phyloP scores from a whole-genome alignment of 2,888 invertebrate genomes.

The Aricia artaxerxes region DNA sequence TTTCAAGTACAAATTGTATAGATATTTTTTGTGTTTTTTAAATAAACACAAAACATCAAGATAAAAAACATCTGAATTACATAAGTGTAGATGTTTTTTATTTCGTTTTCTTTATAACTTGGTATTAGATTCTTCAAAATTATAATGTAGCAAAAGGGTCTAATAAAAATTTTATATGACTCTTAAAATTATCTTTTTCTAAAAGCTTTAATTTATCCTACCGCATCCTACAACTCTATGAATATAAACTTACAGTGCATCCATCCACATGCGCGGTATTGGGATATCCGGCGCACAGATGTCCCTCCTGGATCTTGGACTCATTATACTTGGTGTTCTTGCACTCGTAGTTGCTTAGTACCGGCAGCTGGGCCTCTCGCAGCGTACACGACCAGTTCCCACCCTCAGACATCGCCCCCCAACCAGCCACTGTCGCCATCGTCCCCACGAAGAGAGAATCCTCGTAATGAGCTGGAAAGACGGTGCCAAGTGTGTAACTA shows the following conservation, averaged over 20 bases:
- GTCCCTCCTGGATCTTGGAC: conserved; percentile 92
- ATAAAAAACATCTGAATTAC: too few species aligned
- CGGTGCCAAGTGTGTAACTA: not conserved
- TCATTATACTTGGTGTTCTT: conserved; percentile 88
- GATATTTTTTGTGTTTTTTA: too few species aligned
- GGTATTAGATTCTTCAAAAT: too few species aligned
- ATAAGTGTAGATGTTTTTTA: too few species aligned
- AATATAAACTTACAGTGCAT: conserved; percentile 83
- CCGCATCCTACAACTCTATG: not conserved
- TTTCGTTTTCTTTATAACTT: too few species aligned
- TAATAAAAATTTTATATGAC: too few species aligned
- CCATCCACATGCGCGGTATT: conserved; percentile 88
- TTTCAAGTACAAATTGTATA: too few species aligned
- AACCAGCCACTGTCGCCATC: conserved; percentile 88
- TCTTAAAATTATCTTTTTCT: too few species aligned
- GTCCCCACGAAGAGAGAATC: conserved; percentile 85
- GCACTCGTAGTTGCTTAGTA: conserved; percentile 85
- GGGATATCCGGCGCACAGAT: conserved; percentile 92
- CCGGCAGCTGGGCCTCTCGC: conserved; percentile 89
- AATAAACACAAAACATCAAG: too few species aligned
- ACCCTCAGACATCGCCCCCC: conserved; percentile 92
- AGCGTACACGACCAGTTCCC: conserved; percentile 91
- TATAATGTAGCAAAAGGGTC: too few species aligned
- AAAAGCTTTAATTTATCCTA: too few species aligned
- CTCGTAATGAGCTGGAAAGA: conserved; percentile 6